A percentile compares a stretch with the other conserved stretches of the same genome.
These are phyloP conservation scores for Rhinolophus sinicus DNA, from an alignment of 2,113 vertebrate species.

Conservation along the genomic window DNA sequence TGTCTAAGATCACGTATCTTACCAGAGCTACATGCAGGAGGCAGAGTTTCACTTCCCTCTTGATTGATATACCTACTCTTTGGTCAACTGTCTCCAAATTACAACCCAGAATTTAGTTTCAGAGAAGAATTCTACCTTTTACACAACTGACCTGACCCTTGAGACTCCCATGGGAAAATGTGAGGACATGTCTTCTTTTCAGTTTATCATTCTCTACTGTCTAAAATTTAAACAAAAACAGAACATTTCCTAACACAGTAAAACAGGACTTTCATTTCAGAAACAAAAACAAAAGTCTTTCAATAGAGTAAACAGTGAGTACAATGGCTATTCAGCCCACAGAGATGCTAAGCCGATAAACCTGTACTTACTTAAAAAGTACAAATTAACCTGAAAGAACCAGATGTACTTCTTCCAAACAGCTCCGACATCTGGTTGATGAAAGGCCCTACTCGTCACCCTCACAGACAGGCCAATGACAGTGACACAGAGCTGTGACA, in stretches of 20 bases:
- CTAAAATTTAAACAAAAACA: neutral
- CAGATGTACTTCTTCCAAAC: neutral
- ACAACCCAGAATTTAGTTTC: neutral
- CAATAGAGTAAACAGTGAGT: neutral
- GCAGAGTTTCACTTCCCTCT: neutral
- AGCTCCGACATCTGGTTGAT: neutral
- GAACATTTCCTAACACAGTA: neutral
- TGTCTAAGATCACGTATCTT: neutral
- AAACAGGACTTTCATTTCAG: neutral
- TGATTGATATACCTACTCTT: neutral
- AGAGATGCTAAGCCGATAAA: neutral
- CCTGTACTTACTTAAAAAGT: neutral
- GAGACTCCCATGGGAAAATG: neutral
- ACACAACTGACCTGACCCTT: neutral
- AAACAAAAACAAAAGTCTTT: neutral
- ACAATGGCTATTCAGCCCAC: neutral
- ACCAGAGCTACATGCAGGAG: neutral
- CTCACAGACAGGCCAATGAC: neutral
- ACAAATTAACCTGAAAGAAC: neutral
- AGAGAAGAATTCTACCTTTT: neutral
- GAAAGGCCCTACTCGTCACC: neutral
- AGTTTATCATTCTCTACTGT: neutral
- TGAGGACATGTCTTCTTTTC: neutral
- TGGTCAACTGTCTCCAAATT: neutral
- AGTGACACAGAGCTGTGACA: neutral